Conservation (phyloP, 2,113 vertebrate genomes). For the Notarius lentiginosus region DNA sequence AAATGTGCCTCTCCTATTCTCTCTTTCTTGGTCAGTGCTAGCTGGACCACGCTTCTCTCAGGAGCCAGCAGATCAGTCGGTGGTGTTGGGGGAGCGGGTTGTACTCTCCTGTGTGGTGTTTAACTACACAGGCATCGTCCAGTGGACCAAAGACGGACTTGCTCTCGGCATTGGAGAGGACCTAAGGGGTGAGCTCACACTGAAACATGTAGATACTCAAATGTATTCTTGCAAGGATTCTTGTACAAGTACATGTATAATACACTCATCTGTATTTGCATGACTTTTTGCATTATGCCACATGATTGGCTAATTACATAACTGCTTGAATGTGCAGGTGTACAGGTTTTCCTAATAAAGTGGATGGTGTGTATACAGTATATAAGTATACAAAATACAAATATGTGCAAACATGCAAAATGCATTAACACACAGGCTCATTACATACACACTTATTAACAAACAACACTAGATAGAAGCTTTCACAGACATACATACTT, state of each 20-base stretch:
- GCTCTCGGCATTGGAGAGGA: constrained; percentile 90
- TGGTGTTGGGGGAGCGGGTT: constrained; percentile 86
- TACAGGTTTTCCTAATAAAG: neutral
- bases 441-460: neutral
- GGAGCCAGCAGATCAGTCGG: constrained; percentile 90
- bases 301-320: neutral
- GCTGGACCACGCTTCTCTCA: constrained; percentile 84
- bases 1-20: constrained; percentile 24
- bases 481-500: neutral
- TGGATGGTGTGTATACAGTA: neutral
- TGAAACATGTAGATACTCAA: neutral
- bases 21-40: constrained; percentile 51
- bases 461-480: neutral
- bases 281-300: neutral
- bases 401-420: neutral
- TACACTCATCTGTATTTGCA: neutral
- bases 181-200: constrained; percentile 81
- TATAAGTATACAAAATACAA: neutral
- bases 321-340: neutral
- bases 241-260: neutral
- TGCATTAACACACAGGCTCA: neutral
- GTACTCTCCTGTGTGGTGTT: constrained; percentile 89
- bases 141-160: constrained; percentile 96
- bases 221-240: constrained; percentile 47
- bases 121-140: constrained; percentile 94